Percentiles rank a stretch among this genome's conserved stretches.
These are phyloP conservation scores for Crotalus adamanteus DNA, from an alignment of 2,797 vertebrate species.

Conservation along the genomic window DNA sequence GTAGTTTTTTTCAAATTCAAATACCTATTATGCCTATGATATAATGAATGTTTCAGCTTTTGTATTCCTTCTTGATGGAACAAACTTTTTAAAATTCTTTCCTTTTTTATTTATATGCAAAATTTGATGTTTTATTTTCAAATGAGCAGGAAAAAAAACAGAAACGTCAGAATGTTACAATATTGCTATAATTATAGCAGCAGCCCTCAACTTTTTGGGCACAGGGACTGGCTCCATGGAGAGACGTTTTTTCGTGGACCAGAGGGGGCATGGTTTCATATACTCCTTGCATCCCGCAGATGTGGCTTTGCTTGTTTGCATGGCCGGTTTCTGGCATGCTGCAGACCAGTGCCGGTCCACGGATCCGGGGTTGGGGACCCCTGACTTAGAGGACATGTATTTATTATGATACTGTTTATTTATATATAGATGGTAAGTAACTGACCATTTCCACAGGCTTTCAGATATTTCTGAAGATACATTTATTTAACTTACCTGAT, in stretches of 20 bases:
- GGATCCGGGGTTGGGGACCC: too few relatives aligned
- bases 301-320: too few relatives aligned
- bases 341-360: too few relatives aligned
- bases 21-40: not conserved
- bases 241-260: too few relatives aligned
- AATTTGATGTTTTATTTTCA: not conserved
- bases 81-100: not conserved
- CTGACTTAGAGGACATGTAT: not conserved
- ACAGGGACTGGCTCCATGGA: too few relatives aligned
- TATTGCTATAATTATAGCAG: not conserved
- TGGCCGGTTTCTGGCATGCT: too few relatives aligned
- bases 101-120: not conserved
- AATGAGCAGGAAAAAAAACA: not conserved
- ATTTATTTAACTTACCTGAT: conserved; percentile 82
- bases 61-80: not conserved
- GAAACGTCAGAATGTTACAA: not conserved
- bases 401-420: not conserved
- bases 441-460: not conserved
- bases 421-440: not conserved
- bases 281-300: too few relatives aligned
- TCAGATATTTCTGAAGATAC: not conserved
- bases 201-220: too few relatives aligned
- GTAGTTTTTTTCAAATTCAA: not conserved
- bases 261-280: too few relatives aligned
- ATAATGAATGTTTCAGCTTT: not conserved